Conservation (phyloP, 2,113 vertebrate species). For the Pygoscelis adeliae region DNA sequence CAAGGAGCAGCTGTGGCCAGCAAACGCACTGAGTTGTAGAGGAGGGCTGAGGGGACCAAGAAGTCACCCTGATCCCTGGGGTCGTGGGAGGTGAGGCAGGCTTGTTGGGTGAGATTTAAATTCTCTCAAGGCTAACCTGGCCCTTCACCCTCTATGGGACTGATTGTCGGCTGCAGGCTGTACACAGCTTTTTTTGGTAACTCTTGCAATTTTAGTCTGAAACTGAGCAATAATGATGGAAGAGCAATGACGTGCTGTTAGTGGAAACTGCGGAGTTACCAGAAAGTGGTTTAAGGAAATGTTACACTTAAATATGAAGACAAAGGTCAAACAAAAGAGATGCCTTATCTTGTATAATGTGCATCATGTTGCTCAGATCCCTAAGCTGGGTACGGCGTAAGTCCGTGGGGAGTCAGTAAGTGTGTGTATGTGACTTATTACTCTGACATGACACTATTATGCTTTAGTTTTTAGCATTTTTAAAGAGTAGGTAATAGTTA, state of each 20-base stretch:
- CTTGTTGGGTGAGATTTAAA: background rate
- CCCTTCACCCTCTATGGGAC: background rate
- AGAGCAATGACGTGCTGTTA: background rate
- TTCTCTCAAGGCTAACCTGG: background rate
- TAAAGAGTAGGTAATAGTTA: constrained; percentile 98
- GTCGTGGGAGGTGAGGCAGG: accelerated
- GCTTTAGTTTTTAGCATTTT: constrained; percentile 94
- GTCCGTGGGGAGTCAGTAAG: constrained; percentile 83
- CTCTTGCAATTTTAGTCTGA: background rate
- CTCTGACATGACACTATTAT: constrained; percentile 87
- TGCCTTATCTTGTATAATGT: constrained; percentile 47
- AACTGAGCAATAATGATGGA: background rate
- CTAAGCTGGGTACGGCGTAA: constrained; percentile 59
- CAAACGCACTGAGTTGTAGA: background rate
- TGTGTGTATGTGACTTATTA: constrained; percentile 89
- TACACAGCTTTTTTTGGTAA: background rate
- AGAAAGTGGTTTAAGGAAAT: constrained; percentile 71
- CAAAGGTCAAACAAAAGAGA: constrained; percentile 76
- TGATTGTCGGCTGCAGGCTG: background rate
- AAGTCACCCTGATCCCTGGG: background rate
- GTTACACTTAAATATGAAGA: constrained; percentile 70
- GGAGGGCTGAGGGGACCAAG: accelerated
- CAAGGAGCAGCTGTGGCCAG: background rate
- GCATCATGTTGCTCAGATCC: constrained; percentile 61
- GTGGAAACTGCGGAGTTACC: constrained; percentile 41